Evolutionary conservation across 2,888 invertebrate species (phyloP).

Genomic region (Alloplasta piceator): DNA sequence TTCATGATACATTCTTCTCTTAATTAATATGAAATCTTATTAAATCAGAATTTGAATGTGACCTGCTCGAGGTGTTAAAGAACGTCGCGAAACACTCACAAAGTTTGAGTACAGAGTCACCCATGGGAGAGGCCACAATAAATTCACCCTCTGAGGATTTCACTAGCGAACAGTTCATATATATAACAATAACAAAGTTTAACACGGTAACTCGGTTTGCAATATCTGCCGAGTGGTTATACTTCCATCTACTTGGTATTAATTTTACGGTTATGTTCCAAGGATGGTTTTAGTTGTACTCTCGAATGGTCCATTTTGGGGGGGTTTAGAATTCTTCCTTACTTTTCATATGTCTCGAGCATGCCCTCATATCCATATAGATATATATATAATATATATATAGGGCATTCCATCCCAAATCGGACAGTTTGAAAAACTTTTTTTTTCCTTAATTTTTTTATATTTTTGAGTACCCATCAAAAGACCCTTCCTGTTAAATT

Average conservation of each 20-base stretch:
- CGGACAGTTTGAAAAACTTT: no score
- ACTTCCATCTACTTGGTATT: conserved; percentile 18
- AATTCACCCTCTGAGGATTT: conserved; percentile 27
- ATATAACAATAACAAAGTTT: not conserved
- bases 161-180: conserved; percentile 21
- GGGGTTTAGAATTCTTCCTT: not conserved
- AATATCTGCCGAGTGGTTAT: conserved; percentile 9
- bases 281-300: not conserved
- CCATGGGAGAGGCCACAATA: conserved; percentile 21
- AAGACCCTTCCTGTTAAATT: no score
- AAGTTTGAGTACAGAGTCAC: conserved; percentile 5
- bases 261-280: conserved; percentile 12
- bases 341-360: not conserved
- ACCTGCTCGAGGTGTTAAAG: not conserved
- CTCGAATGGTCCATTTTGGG: not conserved
- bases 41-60: no score
- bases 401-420: no score
- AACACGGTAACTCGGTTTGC: not conserved
- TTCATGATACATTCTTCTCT: not conserved
- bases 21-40: conserved; percentile 4
- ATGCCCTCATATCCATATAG: not conserved
- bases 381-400: no score
- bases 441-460: no score
- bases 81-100: not conserved
- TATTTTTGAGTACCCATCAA: no score